phyloP scores from a whole-genome alignment of 37 sponge, comb jelly and placozoan genomes.

The Hormiphora californensis region DNA sequence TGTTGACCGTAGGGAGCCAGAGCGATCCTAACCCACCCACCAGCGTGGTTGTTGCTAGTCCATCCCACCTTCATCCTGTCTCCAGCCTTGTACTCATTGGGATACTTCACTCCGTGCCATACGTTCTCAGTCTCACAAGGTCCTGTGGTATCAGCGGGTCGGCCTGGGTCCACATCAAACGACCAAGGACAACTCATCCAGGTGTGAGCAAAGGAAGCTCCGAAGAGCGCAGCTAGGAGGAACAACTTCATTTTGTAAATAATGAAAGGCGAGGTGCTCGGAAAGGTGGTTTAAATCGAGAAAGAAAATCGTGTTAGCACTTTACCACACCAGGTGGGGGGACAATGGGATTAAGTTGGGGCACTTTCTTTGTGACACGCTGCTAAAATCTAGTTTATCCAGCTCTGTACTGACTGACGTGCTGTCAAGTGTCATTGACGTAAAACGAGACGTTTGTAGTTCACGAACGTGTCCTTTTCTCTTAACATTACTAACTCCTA shows the following conservation, averaged over 20 bases:
- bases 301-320: no score
- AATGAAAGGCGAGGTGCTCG: neutral
- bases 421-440: no score
- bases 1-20: neutral
- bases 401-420: no score
- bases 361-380: no score
- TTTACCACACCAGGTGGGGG: no score
- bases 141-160: neutral
- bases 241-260: neutral
- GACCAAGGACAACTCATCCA: constrained; percentile 36
- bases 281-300: neutral
- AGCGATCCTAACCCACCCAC: neutral
- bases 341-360: no score
- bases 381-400: no score
- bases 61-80: neutral
- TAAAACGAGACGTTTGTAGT: no score
- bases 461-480: no score
- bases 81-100: constrained; percentile 16
- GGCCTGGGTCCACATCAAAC: constrained; percentile 6
- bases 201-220: neutral
- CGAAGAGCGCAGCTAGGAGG: neutral
- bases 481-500: no score
- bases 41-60: constrained; percentile 30
- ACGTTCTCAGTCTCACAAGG: constrained; percentile 5
- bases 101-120: constrained; percentile 21